Evolutionary conservation across 2,113 vertebrate genomes (phyloP).

Genomic region (Crotalus tigris): DNA sequence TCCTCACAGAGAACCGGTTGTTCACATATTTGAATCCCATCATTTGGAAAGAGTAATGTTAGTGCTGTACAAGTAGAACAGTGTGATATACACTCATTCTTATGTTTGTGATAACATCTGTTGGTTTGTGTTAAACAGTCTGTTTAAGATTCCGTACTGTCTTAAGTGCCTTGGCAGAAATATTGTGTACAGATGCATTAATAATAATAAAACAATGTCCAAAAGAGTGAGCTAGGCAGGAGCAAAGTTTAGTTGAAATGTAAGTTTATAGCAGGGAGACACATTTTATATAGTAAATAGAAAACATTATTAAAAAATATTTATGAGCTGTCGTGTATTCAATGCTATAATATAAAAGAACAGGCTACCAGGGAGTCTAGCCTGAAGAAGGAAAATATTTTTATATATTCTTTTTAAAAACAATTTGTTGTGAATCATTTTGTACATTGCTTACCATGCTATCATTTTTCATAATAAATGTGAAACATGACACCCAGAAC

Average conservation of each 20-base stretch:
- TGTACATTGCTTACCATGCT: constrained; percentile 8
- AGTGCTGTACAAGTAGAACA: background rate
- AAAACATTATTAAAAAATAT: constrained; percentile 25
- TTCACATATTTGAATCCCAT: no score
- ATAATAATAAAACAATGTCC: background rate
- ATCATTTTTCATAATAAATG: background rate
- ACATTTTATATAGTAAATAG: background rate
- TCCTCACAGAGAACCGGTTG: no score
- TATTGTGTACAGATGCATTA: background rate
- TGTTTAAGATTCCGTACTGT: background rate
- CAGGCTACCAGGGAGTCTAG: background rate
- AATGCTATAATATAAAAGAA: constrained; percentile 34
- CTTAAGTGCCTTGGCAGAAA: background rate
- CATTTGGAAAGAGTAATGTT: background rate
- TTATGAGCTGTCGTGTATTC: constrained; percentile 8
- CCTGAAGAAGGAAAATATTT: constrained; percentile 19
- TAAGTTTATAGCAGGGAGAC: background rate
- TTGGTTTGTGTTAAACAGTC: background rate
- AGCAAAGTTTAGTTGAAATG: background rate
- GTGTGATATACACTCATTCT: background rate
- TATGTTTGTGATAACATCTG: background rate
- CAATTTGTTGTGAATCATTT: background rate
- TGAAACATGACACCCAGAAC: background rate
- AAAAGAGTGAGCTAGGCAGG: background rate
- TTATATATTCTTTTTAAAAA: background rate